A percentile compares a stretch with the other conserved stretches of the same genome.
Evolutionary conservation across 64 coral and sea anemone genomes (phyloP).

Genomic region (Hydrozoanthus tunicans): DNA sequence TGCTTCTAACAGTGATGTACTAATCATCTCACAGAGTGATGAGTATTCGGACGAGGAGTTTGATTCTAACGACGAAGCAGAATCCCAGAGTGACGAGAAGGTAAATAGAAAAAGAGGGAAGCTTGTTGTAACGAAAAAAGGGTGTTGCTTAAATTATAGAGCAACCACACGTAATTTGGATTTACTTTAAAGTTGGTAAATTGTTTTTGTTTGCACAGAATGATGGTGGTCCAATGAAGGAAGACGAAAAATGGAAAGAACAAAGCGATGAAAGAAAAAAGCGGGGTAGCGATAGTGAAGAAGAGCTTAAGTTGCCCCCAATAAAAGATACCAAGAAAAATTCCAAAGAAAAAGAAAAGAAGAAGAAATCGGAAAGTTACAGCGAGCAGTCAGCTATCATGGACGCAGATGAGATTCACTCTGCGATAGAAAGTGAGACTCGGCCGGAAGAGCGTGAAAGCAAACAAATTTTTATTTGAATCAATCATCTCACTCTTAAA

Average conservation of each 20-base stretch:
- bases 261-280: too few species aligned
- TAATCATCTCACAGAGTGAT: not conserved
- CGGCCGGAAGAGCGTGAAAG: not conserved
- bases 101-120: not conserved
- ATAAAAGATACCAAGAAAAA: constrained; percentile 36
- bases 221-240: too few species aligned
- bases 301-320: constrained; percentile 29
- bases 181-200: too few species aligned
- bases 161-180: too few species aligned
- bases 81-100: not conserved
- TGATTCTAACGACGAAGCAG: not conserved
- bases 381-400: constrained; percentile 16
- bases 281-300: constrained; percentile 18
- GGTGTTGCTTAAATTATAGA: too few species aligned
- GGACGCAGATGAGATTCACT: constrained; percentile 30
- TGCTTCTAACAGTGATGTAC: too few species aligned
- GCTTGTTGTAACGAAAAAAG: too few species aligned
- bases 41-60: constrained; percentile 6
- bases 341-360: not conserved
- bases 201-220: too few species aligned
- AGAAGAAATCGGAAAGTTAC: constrained; percentile 6
- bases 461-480: not conserved
- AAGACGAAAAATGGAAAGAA: too few species aligned
- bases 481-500: not conserved
- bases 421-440: constrained; percentile 31